Evolutionary conservation across 2,888 invertebrate genomes (phyloP).

Genomic region (Apocheima hispidaria): DNA sequence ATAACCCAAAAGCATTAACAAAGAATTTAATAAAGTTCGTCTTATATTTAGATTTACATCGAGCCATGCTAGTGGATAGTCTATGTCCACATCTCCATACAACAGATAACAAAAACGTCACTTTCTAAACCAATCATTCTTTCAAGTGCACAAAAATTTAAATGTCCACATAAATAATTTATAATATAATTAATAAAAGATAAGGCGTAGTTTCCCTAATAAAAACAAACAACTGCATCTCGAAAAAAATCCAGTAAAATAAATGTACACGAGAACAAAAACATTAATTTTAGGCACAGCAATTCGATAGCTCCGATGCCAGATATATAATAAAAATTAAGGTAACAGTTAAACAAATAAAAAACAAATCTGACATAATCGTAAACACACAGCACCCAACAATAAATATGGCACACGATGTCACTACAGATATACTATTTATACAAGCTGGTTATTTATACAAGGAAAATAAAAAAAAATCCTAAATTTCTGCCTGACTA

Average conservation of each 20-base stretch:
- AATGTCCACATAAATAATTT: not conserved
- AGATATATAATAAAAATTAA: not conserved
- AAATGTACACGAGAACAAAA: not conserved
- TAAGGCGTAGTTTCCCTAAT: slow-evolving; percentile 1
- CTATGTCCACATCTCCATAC: slow-evolving; percentile 65
- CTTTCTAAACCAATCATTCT: slow-evolving; percentile 36
- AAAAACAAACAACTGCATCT: not conserved
- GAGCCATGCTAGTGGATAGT: slow-evolving; percentile 56
- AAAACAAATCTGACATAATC: not conserved
- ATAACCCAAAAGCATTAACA: slow-evolving; percentile 68
- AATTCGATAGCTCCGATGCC: slow-evolving; percentile 46
- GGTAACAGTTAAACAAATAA: not conserved
- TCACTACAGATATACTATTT: too few species aligned
- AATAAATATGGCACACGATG: slow-evolving; percentile 16
- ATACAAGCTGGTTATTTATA: not conserved
- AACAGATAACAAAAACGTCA: slow-evolving; percentile 51
- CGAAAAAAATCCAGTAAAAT: not conserved
- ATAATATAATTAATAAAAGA: slow-evolving; percentile 18
- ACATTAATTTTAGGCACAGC: slow-evolving; percentile 45
- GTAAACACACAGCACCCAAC: slow-evolving; percentile 24
- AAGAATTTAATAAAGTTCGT: slow-evolving; percentile 81
- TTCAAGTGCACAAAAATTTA: not conserved
- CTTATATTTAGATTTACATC: slow-evolving; percentile 72
- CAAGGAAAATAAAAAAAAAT: not conserved
- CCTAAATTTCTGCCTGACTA: too few species aligned